phyloP scores from a whole-genome alignment of 2,797 vertebrate genomes.

The Pseudochromis fuscus region DNA sequence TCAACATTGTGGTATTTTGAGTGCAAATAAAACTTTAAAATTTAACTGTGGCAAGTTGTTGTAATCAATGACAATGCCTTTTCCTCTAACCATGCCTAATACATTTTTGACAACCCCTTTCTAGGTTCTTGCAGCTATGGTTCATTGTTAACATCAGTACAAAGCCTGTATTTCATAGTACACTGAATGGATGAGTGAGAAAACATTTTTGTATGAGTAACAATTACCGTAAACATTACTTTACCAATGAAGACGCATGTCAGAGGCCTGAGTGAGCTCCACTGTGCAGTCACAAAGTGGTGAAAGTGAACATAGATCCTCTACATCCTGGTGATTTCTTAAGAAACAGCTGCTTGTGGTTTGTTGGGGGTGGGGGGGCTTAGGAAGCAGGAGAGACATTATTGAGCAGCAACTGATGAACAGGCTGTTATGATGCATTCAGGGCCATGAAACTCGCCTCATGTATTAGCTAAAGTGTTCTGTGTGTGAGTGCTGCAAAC shows the following conservation, averaged over 20 bases:
- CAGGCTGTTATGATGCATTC: slow-evolving; percentile 43
- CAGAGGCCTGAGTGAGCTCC: slow-evolving; percentile 25
- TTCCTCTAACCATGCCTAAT: too few relatives aligned
- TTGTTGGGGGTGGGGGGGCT: slow-evolving; percentile 68
- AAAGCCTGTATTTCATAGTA: neutral
- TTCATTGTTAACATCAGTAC: neutral
- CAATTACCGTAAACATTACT: slow-evolving; percentile 7
- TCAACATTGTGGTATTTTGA: too few relatives aligned
- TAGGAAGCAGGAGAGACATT: slow-evolving; percentile 36
- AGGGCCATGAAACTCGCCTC: slow-evolving; percentile 22
- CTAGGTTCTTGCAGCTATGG: neutral
- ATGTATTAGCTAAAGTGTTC: slow-evolving; percentile 17
- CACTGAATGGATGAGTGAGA: neutral
- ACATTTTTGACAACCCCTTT: too few relatives aligned
- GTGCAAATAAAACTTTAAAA: too few relatives aligned
- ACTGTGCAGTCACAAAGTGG: slow-evolving; percentile 17
- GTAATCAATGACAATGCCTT: too few relatives aligned
- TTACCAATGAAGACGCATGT: slow-evolving; percentile 17
- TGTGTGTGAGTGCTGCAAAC: slow-evolving; percentile 22
- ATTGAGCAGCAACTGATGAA: slow-evolving; percentile 64
- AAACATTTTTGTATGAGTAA: neutral
- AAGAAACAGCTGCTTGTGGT: slow-evolving; percentile 66
- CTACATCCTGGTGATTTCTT: slow-evolving; percentile 44
- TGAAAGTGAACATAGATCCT: slow-evolving; percentile 29
- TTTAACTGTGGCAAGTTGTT: too few relatives aligned